Base-by-base conservation (phyloP, 2,113 vertebrate genomes). In the Peromyscus maniculatus region DNA sequence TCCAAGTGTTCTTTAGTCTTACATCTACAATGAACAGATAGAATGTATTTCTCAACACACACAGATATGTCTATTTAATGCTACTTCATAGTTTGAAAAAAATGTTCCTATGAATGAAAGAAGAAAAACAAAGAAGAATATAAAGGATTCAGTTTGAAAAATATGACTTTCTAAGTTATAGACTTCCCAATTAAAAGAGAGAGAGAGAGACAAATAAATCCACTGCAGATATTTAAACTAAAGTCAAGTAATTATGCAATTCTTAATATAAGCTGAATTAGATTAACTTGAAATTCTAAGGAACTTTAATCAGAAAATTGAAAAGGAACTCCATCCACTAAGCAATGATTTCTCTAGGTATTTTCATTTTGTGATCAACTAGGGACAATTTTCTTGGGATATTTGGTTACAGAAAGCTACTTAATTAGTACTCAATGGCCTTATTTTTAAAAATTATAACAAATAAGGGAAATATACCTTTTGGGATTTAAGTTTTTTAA, bases 291-390 rank as follows among this genome's bases (percentile, higher is more conserved):
- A 94, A 94, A 94, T 89, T 91, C 13, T 43, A 86, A 84, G 7
- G 12, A 13, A 24, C 3, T 93, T 98, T 96, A 93, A 66, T 94
- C 69, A 96, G 74, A 71, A 90, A 91, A 94, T 7, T 97, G 74
- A 93, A 97, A 75, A 88, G 79, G 69, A 46, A 64, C 87, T 96
- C 78, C 89, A 82, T 62, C 11, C 71, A 91, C 46, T 67, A 93
- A 93, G 59, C 12, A 57, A 93, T 69, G 22, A 92, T 77, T 78
- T 92, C 57, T 89, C 8, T 11, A 87, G 39, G 22, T 79, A 79
- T 80, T 89, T 97, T 66, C 28, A 80, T 86, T 93, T 80, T 90
- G 17, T 52, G 5, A 80, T 33, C 92, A 82, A 91, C 2, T 21
- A 77, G 17, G 28, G 5, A 77, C 66, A 16, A 11, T 24, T 21